phyloP scores from a whole-genome alignment of 2,797 vertebrate species.

The Arremon brunneinucha region DNA sequence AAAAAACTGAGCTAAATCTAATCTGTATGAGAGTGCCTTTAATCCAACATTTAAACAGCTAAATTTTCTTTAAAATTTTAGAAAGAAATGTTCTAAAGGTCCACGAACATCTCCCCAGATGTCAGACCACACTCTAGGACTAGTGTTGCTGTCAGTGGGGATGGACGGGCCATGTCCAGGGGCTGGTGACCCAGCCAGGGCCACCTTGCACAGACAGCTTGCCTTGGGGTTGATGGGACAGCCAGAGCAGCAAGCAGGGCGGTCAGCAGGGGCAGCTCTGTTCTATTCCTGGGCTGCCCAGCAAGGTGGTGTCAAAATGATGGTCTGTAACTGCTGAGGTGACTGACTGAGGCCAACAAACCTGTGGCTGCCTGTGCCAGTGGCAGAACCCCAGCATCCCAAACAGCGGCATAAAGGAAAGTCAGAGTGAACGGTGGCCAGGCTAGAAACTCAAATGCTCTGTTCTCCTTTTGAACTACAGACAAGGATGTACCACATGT shows the following conservation, averaged over 20 bases:
- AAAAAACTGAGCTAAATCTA: background rate
- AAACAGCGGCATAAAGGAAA: background rate
- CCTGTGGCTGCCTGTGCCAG: background rate
- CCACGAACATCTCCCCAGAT: accelerated
- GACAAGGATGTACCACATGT: background rate
- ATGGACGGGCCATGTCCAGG: background rate
- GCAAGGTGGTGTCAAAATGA: background rate
- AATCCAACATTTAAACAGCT: background rate
- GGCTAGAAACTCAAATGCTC: background rate
- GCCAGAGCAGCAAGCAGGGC: accelerated
- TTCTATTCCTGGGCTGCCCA: background rate
- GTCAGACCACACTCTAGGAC: background rate
- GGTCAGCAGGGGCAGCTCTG: accelerated
- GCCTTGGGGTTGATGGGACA: background rate
- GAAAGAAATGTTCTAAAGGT: background rate
- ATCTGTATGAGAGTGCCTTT: background rate
- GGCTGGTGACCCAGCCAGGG: background rate
- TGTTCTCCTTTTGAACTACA: background rate
- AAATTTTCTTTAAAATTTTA: background rate
- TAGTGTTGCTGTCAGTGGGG: accelerated
- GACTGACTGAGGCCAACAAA: background rate
- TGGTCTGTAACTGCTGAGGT: background rate
- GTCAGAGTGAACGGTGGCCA: background rate
- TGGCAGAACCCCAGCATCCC: background rate
- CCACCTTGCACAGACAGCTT: background rate